Base-by-base conservation (phyloP, 1,140 invertebrate genomes). In the Drosophila orena region DNA sequence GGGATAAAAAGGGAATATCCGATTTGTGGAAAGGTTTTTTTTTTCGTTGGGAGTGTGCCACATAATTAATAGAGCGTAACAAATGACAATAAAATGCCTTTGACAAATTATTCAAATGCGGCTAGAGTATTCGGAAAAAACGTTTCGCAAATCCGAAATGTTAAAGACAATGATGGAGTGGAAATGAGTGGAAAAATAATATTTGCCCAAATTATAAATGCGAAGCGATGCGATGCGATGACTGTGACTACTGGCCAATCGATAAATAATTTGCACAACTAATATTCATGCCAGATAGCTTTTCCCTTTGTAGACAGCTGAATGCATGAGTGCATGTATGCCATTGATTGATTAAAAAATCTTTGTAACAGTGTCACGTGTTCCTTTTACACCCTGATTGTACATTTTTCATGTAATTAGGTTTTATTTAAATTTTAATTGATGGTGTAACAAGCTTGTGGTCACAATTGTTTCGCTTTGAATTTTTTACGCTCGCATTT, bases 41-140 rank as follows among this genome's bases (percentile, higher is more conserved):
- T 50, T 61, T 44, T 20, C 4, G 20, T 15, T 77, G 62, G 69
- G 34, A 62, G 24, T 49, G 66, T 52, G 62, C 46, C 81, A 86
- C 78, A 85, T 81, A 86, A 85, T 85, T 85, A 85, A 86, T 81
- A 81, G 81, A 81, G 68, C 81, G 72, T 78, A 77, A 60, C 72
- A 60, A 81, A 84, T 76, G 80, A 80, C 52, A 79, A 44, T 64
- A 50, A 70, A 71, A 80, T 57, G 17, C 56, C 60, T 81, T 77
- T 62, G 70, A 77, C 57, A 77, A 77, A 77, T 84, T 79, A 84
- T 86, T 81, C 71, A 62, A 69, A 69, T 70, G 58, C 64, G 72
- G 66, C 70, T 73, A 65, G 80, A 85, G 68, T 73, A 73, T 81
- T 73, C 50, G 42, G 34, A 69, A 81, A 77, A 61, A 62, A 56